A percentile compares a stretch with the other conserved stretches of the same genome.
These are phyloP conservation scores for Odontocerum albicorne DNA, from an alignment of 2,888 invertebrate genomes.

Conservation along the genomic window DNA sequence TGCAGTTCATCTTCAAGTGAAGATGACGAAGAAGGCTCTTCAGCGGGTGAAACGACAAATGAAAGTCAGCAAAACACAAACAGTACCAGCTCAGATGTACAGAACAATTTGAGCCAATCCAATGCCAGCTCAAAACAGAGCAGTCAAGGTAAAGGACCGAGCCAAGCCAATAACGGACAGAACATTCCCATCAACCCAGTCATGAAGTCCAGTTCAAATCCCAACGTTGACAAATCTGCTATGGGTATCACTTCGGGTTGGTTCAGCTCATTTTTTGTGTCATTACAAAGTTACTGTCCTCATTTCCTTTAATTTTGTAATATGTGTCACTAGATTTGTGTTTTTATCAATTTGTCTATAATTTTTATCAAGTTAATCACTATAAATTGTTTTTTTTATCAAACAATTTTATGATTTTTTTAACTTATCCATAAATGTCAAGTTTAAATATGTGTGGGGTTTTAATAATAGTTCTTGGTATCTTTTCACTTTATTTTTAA, in stretches of 20 bases:
- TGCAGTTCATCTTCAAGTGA: constrained; percentile 72
- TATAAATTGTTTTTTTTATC: too few species aligned
- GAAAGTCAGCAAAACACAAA: constrained; percentile 39
- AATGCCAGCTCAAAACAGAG: constrained; percentile 15
- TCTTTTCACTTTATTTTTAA: too few species aligned
- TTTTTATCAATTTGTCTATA: too few species aligned
- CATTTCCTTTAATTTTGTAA: too few species aligned
- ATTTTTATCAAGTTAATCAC: too few species aligned
- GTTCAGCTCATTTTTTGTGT: too few species aligned
- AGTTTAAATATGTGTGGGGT: too few species aligned
- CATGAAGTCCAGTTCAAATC: constrained; percentile 56
- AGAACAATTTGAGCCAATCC: constrained; percentile 13
- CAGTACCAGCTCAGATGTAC: constrained; percentile 3
- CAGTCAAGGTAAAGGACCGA: constrained; percentile 15
- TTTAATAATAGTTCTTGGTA: too few species aligned
- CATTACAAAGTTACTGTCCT: too few species aligned
- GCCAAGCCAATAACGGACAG: constrained; percentile 44
- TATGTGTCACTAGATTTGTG: too few species aligned
- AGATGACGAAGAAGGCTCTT: constrained; percentile 62
- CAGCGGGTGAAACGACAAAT: constrained; percentile 53
- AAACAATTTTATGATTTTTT: too few species aligned
- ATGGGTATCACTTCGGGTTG: constrained; percentile 55
- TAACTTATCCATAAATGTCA: too few species aligned
- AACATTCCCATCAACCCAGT: constrained; percentile 52
- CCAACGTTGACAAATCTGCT: constrained; percentile 56